phyloP scores from a whole-genome alignment of 30 jellyfish, hydroid and myxozoan genomes.

The Aurelia aurita region DNA sequence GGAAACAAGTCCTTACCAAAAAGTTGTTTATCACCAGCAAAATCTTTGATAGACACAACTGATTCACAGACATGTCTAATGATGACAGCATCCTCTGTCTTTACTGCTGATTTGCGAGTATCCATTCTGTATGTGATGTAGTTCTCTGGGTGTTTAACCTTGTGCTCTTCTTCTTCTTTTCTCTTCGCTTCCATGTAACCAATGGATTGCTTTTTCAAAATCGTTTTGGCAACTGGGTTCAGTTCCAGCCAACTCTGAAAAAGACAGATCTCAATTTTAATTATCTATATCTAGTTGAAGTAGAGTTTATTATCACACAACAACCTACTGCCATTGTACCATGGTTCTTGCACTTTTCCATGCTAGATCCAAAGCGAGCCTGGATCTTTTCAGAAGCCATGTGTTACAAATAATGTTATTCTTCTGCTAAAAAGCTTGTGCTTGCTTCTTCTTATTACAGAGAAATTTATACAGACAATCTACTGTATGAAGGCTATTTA shows the following conservation, averaged over 20 bases:
- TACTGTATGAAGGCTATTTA: too few relatives aligned
- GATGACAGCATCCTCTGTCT: slow-evolving; percentile 50
- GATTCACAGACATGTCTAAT: slow-evolving; percentile 86
- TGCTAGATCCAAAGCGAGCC: too few relatives aligned
- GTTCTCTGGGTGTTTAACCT: slow-evolving; percentile 81
- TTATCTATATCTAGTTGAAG: too few relatives aligned
- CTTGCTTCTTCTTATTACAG: too few relatives aligned
- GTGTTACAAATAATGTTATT: too few relatives aligned
- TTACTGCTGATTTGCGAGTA: slow-evolving; percentile 88
- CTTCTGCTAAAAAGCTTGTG: too few relatives aligned
- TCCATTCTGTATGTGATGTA: slow-evolving; percentile 77
- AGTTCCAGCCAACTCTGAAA: slow-evolving; percentile 86
- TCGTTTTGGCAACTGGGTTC: slow-evolving; percentile 75
- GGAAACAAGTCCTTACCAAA: slow-evolving; percentile 72
- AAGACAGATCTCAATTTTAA: too few relatives aligned
- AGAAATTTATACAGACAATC: too few relatives aligned
- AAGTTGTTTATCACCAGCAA: slow-evolving; percentile 76
- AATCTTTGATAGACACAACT: slow-evolving; percentile 83
- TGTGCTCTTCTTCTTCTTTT: slow-evolving; percentile 78
- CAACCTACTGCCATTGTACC: too few relatives aligned
- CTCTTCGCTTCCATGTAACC: slow-evolving; percentile 75
- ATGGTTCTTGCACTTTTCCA: too few relatives aligned
- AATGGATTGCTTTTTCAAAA: slow-evolving; percentile 72
- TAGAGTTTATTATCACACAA: too few relatives aligned
- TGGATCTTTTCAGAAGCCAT: too few relatives aligned